phyloP scores from a whole-genome alignment of 2,797 vertebrate species.

The Rallus crepitans region DNA sequence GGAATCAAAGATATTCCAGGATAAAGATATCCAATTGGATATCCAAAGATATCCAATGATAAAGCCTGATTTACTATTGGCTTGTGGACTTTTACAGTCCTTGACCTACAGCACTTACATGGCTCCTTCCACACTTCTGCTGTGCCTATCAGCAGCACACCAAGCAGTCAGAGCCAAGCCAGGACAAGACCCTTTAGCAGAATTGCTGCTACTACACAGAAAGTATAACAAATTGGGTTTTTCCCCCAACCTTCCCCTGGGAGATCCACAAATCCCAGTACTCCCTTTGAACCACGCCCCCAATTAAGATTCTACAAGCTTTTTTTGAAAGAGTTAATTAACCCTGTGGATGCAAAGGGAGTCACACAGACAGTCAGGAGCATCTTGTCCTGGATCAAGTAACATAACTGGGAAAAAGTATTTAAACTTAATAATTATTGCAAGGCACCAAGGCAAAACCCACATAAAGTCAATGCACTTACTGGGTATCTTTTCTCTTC shows the following conservation, averaged over 20 bases:
- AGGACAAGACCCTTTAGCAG: background rate
- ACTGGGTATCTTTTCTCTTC: constrained; percentile 80
- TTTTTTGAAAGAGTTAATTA: background rate
- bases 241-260: background rate
- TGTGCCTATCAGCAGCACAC: background rate
- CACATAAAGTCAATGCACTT: constrained; percentile 54
- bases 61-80: background rate
- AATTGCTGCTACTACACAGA: background rate
- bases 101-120: background rate
- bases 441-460: background rate
- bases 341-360: background rate
- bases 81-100: background rate
- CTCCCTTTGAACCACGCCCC: background rate
- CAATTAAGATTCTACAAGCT: background rate
- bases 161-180: background rate
- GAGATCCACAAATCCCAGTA: background rate
- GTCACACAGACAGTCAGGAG: background rate
- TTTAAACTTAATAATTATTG: background rate
- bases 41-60: no score
- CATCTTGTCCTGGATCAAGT: background rate
- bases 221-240: background rate
- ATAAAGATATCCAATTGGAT: no score
- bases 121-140: background rate
- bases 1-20: background rate
- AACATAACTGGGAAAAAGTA: background rate